Conservation (phyloP, 2,888 invertebrate species). For the Glaucopsyche alexis region DNA sequence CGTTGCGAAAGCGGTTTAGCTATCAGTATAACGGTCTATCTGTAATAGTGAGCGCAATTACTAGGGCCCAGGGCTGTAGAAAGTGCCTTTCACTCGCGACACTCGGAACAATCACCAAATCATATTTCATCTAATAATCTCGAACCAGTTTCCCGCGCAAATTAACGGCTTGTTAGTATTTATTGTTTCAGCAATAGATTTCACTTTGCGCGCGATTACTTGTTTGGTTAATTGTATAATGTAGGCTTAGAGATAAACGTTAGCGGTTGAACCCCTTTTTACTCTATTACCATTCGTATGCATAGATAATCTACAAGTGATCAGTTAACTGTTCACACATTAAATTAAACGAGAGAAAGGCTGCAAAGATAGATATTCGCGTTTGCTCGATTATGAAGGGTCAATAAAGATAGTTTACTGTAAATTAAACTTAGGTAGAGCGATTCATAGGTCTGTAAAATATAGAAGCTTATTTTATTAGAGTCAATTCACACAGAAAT, state of each 20-base stretch:
- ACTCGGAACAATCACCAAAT: conserved; percentile 66
- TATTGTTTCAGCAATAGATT: background rate
- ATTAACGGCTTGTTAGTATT: conserved; percentile 22
- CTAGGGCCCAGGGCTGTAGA: conserved; percentile 74
- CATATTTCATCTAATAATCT: conserved; percentile 36
- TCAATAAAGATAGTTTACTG: background rate
- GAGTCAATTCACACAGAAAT: too few species aligned
- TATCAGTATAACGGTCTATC: conserved; percentile 46
- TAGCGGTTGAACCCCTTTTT: background rate
- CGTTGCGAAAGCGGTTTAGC: conserved; percentile 19
- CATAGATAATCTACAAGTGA: background rate
- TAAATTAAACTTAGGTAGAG: background rate
- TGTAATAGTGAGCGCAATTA: conserved; percentile 61
- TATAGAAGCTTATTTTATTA: background rate
- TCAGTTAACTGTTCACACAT: background rate
- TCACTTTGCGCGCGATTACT: background rate
- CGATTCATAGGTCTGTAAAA: background rate
- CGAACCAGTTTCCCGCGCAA: conserved; percentile 15
- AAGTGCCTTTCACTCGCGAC: conserved; percentile 75
- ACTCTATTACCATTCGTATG: background rate
- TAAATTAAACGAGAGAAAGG: background rate
- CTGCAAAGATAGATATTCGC: background rate
- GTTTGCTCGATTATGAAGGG: background rate
- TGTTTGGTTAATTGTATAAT: background rate
- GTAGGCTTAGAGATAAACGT: background rate